Evolutionary conservation across 2,888 invertebrate species (phyloP).

Genomic region (Lycophotia porphyrea): DNA sequence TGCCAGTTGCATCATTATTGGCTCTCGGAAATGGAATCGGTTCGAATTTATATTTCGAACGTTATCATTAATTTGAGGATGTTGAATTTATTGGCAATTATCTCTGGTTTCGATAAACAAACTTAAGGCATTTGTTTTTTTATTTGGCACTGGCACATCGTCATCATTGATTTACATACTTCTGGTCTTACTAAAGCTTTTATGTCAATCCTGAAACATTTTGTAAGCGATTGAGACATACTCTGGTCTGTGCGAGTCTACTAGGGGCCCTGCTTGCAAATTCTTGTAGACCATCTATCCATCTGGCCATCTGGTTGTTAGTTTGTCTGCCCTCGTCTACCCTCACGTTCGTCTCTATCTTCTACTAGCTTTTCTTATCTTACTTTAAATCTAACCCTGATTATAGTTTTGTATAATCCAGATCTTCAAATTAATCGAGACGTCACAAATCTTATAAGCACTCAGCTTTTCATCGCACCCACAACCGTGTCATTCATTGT

Average conservation of each 20-base stretch:
- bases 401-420: neutral
- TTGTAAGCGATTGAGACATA: neutral
- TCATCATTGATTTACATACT: neutral
- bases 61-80: slow-evolving; percentile 35
- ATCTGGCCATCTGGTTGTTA: no score
- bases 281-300: neutral
- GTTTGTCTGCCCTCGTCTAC: neutral
- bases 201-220: neutral
- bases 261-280: neutral
- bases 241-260: neutral
- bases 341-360: neutral
- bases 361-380: neutral
- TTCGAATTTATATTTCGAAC: slow-evolving; percentile 54
- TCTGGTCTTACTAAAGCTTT: neutral
- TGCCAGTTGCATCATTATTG: slow-evolving; percentile 52
- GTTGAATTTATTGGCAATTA: slow-evolving; percentile 43
- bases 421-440: no score
- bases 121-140: neutral
- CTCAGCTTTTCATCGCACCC: neutral
- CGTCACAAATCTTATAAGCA: neutral
- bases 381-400: neutral
- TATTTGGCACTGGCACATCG: slow-evolving; percentile 5
- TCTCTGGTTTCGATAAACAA: slow-evolving; percentile 15
- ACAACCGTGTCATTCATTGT: neutral
- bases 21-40: slow-evolving; percentile 40